Percentiles rank a stretch among this genome's conserved stretches.
Conservation (phyloP, 2,888 invertebrate genomes). For the Morpho helenor region DNA sequence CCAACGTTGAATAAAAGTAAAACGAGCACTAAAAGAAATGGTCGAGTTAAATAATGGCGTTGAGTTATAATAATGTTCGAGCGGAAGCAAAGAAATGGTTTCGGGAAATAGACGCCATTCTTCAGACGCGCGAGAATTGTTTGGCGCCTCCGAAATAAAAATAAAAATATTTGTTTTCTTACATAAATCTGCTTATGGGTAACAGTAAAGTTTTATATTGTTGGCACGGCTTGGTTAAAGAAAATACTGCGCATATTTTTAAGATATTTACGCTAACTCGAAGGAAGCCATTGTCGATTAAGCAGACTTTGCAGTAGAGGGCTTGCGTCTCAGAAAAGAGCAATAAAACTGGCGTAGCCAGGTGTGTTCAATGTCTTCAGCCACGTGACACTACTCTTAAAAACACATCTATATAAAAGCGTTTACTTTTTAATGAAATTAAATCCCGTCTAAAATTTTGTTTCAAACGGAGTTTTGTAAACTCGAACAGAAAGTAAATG, state of each 20-base stretch:
- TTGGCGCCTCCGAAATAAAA: constrained; percentile 44
- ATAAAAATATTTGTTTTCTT: constrained; percentile 17
- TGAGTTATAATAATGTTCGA: constrained; percentile 51
- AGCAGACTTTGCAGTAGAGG: constrained; percentile 25
- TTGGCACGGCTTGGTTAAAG: not conserved
- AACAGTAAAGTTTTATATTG: constrained; percentile 12
- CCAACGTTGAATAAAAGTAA: constrained; percentile 20
- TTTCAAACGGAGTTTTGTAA: no score
- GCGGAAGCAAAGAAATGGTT: constrained; percentile 53
- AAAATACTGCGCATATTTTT: constrained; percentile 2
- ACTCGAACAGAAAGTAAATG: no score
- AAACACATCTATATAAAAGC: constrained; percentile 27
- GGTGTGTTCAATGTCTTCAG: constrained; percentile 29
- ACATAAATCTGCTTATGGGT: constrained; percentile 17
- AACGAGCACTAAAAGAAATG: constrained; percentile 23
- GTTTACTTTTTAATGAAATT: constrained; percentile 20
- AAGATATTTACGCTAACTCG: constrained; percentile 11
- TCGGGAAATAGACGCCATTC: constrained; percentile 61
- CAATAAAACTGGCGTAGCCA: constrained; percentile 31
- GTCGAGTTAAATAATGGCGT: constrained; percentile 46
- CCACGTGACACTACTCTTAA: constrained; percentile 26
- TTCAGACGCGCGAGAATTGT: constrained; percentile 46
- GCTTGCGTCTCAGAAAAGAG: constrained; percentile 28
- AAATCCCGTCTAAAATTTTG: constrained; percentile 4
- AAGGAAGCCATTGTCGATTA: constrained; percentile 1